Evolutionary conservation across 92 coral and sea anemone species (phyloP).

Genomic region (Diadumene lineata): DNA sequence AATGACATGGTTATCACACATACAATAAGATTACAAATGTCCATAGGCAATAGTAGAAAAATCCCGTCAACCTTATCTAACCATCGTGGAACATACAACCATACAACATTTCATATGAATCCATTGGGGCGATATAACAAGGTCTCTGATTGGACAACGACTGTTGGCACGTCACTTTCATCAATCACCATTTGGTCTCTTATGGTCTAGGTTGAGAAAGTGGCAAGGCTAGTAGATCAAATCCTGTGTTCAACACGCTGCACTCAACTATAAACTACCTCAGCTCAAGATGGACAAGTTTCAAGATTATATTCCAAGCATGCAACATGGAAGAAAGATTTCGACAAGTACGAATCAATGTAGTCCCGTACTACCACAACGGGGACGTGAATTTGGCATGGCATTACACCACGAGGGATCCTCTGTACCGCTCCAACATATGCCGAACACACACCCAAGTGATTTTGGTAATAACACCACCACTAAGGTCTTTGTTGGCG

Average conservation of each 20-base stretch:
- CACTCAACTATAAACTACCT: no score
- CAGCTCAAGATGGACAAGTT: conserved; percentile 88
- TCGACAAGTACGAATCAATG: conserved; percentile 54
- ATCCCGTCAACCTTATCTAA: conserved; percentile 38
- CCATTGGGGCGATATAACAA: conserved; percentile 37
- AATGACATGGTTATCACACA: conserved; percentile 14
- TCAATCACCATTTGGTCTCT: conserved; percentile 31
- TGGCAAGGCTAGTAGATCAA: conserved; percentile 9
- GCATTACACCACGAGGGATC: conserved; percentile 43
- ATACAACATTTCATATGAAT: conserved; percentile 30
- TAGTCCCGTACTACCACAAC: conserved; percentile 21
- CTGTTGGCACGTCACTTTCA: conserved; percentile 39
- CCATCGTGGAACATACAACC: conserved; percentile 52
- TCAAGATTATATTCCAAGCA: conserved; percentile 78
- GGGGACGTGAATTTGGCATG: conserved; percentile 15
- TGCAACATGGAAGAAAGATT: conserved; percentile 62
- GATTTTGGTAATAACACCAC: conserved; percentile 37
- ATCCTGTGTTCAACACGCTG: no score
- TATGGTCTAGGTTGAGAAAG: conserved; percentile 28
- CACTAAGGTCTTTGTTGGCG: conserved; percentile 8
- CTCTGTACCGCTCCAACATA: conserved; percentile 36
- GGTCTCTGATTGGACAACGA: conserved; percentile 32
- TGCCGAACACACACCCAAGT: conserved; percentile 28
- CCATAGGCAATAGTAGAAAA: conserved; percentile 27
- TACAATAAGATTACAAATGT: conserved; percentile 14